Conservation (phyloP, 2,113 vertebrate genomes). For the Ictalurus punctatus region DNA sequence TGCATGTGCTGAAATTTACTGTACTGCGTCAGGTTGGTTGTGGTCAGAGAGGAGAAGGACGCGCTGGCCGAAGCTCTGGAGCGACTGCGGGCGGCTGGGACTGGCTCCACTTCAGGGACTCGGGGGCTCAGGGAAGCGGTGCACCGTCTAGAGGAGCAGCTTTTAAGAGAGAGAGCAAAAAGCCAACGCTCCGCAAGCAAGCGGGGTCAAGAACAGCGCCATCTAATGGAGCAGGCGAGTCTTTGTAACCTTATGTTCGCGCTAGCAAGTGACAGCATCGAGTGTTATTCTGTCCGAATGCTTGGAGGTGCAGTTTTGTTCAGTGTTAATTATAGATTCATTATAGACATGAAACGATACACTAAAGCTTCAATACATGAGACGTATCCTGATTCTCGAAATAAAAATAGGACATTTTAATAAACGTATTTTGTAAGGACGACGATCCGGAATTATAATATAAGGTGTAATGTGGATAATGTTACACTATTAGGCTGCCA, state of each 20-base stretch:
- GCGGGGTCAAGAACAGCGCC: slow-evolving; percentile 77
- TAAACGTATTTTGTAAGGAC: not conserved
- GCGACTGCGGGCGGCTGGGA: slow-evolving; percentile 63
- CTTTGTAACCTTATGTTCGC: not conserved
- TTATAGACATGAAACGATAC: not conserved
- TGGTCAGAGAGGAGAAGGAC: slow-evolving; percentile 77
- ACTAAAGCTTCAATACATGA: not conserved
- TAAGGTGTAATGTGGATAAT: not conserved
- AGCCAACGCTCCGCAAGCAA: slow-evolving; percentile 70
- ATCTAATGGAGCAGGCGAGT: slow-evolving; percentile 79
- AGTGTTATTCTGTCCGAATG: not conserved
- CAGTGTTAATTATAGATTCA: not conserved
- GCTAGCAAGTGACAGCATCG: not conserved
- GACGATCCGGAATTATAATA: no score
- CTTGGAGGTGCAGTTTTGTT: not conserved
- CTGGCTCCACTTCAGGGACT: slow-evolving; percentile 61
- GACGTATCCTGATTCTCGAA: not conserved
- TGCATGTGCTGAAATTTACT: not conserved
- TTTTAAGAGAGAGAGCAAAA: slow-evolving; percentile 79
- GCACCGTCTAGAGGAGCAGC: slow-evolving; percentile 78
- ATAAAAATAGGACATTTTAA: not conserved
- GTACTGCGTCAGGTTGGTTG: slow-evolving; percentile 70
- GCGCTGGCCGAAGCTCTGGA: slow-evolving; percentile 73
- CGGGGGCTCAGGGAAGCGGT: slow-evolving; percentile 73
- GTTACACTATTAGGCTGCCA: not conserved